These are phyloP conservation scores for Drepana arcuata DNA, from an alignment of 1,140 invertebrate genomes.

Conservation along the genomic window DNA sequence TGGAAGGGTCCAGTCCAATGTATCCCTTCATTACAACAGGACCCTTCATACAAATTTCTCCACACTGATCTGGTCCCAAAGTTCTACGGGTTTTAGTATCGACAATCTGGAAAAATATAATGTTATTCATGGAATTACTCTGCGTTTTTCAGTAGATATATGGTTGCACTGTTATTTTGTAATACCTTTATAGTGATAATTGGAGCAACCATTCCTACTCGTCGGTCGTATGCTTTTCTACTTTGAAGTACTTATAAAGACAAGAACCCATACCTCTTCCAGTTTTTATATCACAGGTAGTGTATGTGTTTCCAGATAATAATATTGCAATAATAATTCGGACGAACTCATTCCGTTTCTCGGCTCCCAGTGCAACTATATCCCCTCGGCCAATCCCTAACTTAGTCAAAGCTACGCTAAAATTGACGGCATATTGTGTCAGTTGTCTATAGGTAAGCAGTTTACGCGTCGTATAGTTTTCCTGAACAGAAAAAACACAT, in stretches of 20 bases:
- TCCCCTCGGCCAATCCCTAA: slow-evolving; percentile 63
- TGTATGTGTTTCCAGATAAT: slow-evolving; percentile 39
- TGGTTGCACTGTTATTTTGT: no score
- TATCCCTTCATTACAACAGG: slow-evolving; percentile 78
- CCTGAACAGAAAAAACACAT: slow-evolving; percentile 20
- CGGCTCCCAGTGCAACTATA: slow-evolving; percentile 73
- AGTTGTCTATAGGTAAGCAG: slow-evolving; percentile 32
- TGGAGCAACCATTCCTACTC: no score
- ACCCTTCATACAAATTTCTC: slow-evolving; percentile 77
- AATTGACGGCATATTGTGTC: slow-evolving; percentile 33
- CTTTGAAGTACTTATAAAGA: no score
- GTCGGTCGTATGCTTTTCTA: no score
- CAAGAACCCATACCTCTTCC: slow-evolving; percentile 66
- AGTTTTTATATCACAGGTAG: slow-evolving; percentile 48
- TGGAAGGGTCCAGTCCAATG: slow-evolving; percentile 75
- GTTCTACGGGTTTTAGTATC: slow-evolving; percentile 71
- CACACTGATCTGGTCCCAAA: slow-evolving; percentile 71
- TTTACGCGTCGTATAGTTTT: slow-evolving; percentile 25
- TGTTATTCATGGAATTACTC: no score
- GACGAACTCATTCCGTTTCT: slow-evolving; percentile 75
- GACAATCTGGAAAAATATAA: no score
- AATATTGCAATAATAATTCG: slow-evolving; percentile 70
- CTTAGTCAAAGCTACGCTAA: slow-evolving; percentile 24
- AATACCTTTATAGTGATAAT: no score
- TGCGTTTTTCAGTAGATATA: no score